Conservation (phyloP, 2,797 vertebrate genomes). For the Sciurus carolinensis region DNA sequence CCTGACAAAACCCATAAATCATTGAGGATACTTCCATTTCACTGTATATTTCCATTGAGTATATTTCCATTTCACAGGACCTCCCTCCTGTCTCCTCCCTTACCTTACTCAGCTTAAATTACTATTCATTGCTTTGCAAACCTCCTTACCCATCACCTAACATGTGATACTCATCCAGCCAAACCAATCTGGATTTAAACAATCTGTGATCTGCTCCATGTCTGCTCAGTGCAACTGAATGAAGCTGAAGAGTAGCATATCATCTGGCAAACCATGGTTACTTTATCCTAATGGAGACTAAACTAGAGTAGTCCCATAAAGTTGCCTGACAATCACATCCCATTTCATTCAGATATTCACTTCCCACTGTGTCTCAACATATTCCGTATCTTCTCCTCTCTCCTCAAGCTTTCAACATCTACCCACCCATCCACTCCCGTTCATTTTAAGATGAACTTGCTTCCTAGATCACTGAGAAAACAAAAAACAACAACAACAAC, state of each 20-base stretch:
- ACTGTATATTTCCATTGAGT: not conserved
- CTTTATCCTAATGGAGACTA: not conserved
- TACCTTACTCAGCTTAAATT: not conserved
- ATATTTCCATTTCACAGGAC: not conserved
- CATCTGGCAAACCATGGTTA: not conserved
- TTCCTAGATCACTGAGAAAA: not conserved
- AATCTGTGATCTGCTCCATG: not conserved
- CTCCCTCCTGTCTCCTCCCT: not conserved
- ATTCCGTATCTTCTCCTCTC: not conserved
- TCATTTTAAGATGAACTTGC: not conserved
- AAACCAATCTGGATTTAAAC: not conserved
- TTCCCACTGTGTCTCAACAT: not conserved
- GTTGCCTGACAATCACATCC: not conserved
- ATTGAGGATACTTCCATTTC: not conserved
- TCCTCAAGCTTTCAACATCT: not conserved
- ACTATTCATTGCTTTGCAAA: not conserved
- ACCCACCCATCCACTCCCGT: no score
- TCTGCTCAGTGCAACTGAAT: not conserved
- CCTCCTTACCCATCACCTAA: not conserved
- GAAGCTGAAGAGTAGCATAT: not conserved
- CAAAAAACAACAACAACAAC: not conserved
- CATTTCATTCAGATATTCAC: not conserved
- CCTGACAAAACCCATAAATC: not conserved
- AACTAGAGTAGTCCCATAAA: not conserved
- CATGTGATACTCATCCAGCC: not conserved